Conservation (phyloP, 2,888 invertebrate genomes). For the Anthrax anthrax region DNA sequence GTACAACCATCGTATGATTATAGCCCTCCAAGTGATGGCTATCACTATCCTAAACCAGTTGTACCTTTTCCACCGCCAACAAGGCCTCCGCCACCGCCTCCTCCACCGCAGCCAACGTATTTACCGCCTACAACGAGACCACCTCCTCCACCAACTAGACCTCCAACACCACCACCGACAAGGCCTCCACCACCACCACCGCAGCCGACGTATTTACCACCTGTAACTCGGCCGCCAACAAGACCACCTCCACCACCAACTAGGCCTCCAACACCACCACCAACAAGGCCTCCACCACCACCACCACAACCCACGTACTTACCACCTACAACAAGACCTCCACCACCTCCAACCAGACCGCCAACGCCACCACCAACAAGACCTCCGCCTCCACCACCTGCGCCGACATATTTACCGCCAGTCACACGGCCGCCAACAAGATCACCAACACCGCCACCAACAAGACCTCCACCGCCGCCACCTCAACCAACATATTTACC, state of each 20-base stretch:
- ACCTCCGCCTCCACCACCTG: not conserved
- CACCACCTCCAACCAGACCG: slow-evolving; percentile 19
- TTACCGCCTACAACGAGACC: not conserved
- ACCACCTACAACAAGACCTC: not conserved
- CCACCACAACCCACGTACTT: not conserved
- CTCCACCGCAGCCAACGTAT: not conserved
- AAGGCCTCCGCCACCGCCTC: not conserved
- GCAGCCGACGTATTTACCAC: not conserved
- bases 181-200: not conserved
- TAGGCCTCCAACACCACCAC: not conserved
- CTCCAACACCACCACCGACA: not conserved
- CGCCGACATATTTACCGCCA: not conserved
- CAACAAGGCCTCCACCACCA: not conserved
- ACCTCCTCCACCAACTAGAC: not conserved
- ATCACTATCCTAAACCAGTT: not conserved
- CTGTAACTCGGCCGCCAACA: not conserved
- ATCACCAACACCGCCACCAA: not conserved
- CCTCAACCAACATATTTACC: too few relatives aligned
- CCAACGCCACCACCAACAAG: not conserved
- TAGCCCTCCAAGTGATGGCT: not conserved
- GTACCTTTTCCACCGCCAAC: not conserved
- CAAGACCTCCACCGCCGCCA: slow-evolving; percentile 7
- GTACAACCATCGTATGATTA: not conserved
- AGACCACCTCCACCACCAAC: not conserved
- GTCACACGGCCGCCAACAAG: not conserved